Evolutionary conservation across 2,888 invertebrate genomes (phyloP).

Genomic region (Bellardia bayeri): DNA sequence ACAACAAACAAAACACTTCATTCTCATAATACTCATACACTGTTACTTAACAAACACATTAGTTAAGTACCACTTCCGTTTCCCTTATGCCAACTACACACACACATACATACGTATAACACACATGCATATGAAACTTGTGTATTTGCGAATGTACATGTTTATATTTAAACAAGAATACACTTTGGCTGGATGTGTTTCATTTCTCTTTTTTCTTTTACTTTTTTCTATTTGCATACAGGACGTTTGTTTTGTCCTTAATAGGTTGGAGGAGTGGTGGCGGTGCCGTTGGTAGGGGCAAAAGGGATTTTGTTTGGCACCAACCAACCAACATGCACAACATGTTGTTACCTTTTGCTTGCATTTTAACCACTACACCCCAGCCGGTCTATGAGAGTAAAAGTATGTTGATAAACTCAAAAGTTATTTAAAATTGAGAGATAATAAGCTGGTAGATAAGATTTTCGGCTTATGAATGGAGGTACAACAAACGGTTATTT

Average conservation of each 20-base stretch:
- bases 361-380: conserved; percentile 1
- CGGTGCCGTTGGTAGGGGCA: background rate
- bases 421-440: background rate
- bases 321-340: conserved; percentile 44
- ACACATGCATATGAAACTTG: conserved; percentile 15
- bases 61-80: conserved; percentile 74
- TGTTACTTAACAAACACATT: conserved; percentile 72
- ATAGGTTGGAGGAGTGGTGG: conserved; percentile 7
- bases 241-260: conserved; percentile 58
- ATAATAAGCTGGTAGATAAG: background rate
- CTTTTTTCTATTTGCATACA: conserved; percentile 56
- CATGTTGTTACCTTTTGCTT: conserved; percentile 50
- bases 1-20: conserved; percentile 74
- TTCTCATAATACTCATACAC: conserved; percentile 74
- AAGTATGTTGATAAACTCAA: background rate
- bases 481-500: no score
- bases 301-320: background rate
- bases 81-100: conserved; percentile 50
- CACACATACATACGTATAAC: conserved; percentile 16
- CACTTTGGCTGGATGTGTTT: conserved; percentile 17
- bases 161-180: conserved; percentile 46
- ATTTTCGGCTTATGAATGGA: no score
- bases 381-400: background rate
- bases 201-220: conserved; percentile 7
- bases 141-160: conserved; percentile 34